Percentiles rank a stretch among this genome's conserved stretches.
These are phyloP conservation scores for Eubucco bourcierii DNA, from an alignment of 2,113 vertebrate species.

Conservation along the genomic window DNA sequence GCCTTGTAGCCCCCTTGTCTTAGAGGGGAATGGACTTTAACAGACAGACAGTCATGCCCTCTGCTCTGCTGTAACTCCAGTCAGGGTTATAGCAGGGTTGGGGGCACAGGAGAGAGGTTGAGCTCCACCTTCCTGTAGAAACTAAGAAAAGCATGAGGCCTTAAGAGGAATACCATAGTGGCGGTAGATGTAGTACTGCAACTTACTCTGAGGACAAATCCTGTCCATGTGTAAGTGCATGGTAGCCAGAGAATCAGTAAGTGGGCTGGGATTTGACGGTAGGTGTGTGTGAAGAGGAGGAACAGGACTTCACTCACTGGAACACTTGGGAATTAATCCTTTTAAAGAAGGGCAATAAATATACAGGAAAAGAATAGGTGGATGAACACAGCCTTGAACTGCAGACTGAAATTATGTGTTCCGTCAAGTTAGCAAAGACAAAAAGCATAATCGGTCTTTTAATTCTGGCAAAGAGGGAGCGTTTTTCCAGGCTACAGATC, in stretches of 20 bases:
- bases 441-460: neutral
- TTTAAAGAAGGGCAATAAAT: neutral
- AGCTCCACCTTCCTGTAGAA: neutral
- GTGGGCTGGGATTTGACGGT: neutral
- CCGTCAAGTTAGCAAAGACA: neutral
- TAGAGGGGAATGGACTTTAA: neutral
- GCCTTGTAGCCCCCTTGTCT: neutral
- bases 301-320: neutral
- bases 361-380: neutral
- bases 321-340: neutral
- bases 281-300: neutral
- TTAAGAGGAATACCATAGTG: neutral
- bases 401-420: neutral
- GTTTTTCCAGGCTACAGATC: constrained; percentile 12
- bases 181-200: neutral
- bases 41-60: neutral
- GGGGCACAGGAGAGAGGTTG: neutral
- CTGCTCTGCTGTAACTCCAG: neutral
- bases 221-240: neutral
- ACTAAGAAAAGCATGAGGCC: neutral
- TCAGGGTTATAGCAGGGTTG: neutral
- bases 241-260: neutral
- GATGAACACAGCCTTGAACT: neutral
- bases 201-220: neutral
- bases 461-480: neutral